Percentiles rank a stretch among this genome's conserved stretches.
phyloP scores from a whole-genome alignment of 2,113 vertebrate genomes.

The Ursus arctos region DNA sequence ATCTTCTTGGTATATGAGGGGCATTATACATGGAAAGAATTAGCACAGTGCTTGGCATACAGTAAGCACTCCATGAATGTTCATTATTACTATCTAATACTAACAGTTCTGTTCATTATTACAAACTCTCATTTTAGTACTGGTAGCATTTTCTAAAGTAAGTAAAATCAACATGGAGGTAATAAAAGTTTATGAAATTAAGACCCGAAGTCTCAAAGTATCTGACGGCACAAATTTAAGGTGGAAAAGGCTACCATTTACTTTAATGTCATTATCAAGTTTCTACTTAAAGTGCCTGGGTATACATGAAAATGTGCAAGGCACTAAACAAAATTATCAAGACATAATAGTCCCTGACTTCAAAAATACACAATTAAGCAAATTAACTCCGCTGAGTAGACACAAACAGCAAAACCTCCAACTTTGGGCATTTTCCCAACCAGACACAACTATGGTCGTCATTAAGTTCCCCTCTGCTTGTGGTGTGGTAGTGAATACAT shows the following conservation, averaged over 20 bases:
- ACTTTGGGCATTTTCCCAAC: not conserved
- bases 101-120: conserved; percentile 56
- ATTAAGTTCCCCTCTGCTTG: not conserved
- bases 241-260: conserved; percentile 38
- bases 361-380: conserved; percentile 46
- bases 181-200: conserved; percentile 39
- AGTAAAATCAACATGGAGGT: conserved; percentile 20
- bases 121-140: conserved; percentile 34
- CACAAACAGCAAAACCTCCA: conserved; percentile 50
- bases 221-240: not conserved
- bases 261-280: conserved; percentile 24
- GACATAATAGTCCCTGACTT: conserved; percentile 9
- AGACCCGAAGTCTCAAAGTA: conserved; percentile 38
- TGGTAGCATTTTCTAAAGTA: conserved; percentile 51
- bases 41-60: not conserved
- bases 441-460: not conserved
- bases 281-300: conserved; percentile 48
- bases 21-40: not conserved
- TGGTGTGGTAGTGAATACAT: not conserved
- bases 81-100: conserved; percentile 26
- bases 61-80: conserved; percentile 3
- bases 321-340: conserved; percentile 44
- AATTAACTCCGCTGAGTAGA: not conserved
- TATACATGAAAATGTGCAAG: conserved; percentile 35
- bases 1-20: not conserved